Percentiles rank a stretch among this genome's conserved stretches.
Evolutionary conservation across 2,797 vertebrate species (phyloP).

Genomic region (Eleutherodactylus coqui): DNA sequence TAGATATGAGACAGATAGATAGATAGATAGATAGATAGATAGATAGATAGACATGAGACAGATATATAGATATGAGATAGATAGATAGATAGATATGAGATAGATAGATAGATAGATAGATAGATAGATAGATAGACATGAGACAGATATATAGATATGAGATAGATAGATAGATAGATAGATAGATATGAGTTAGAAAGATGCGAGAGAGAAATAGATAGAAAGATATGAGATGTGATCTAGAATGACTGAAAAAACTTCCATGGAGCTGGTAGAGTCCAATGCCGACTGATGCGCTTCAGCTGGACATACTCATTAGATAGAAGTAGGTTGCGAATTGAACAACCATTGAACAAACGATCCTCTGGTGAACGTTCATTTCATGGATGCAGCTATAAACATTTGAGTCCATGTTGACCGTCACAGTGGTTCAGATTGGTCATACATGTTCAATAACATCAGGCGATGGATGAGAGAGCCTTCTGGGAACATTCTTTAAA

Average conservation of each 20-base stretch:
- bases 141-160: neutral
- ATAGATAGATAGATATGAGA: slow-evolving; percentile 5
- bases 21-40: neutral
- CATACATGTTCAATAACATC: no score
- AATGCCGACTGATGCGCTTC: neutral
- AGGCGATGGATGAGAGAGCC: no score
- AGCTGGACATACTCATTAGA: no score
- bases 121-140: neutral
- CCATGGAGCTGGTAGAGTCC: neutral
- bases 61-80: neutral
- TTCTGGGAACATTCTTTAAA: no score
- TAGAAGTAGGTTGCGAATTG: no score
- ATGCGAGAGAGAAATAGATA: neutral
- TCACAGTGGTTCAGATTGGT: no score
- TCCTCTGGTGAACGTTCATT: no score
- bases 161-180: slow-evolving; percentile 2
- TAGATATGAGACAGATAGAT: slow-evolving; percentile 6
- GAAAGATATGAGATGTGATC: no score
- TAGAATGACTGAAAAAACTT: neutral
- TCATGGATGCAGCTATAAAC: no score
- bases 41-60: neutral
- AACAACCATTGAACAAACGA: no score
- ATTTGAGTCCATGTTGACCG: no score
- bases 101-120: neutral
- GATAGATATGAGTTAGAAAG: neutral